These are phyloP conservation scores for Sitta europaea DNA, from an alignment of 2,113 vertebrate genomes.

Conservation along the genomic window DNA sequence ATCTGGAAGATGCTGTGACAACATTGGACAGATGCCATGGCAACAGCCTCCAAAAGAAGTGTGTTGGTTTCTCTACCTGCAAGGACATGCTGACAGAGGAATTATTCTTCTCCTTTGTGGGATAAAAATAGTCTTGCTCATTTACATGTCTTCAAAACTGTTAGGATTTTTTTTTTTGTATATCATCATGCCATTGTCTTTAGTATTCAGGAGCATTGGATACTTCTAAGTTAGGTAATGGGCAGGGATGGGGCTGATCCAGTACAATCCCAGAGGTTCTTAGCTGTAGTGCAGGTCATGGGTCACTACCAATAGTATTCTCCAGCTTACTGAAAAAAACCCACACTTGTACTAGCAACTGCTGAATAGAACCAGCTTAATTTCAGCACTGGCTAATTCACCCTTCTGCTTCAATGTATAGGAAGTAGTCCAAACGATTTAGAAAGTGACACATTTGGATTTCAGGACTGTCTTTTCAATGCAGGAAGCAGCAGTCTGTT, in stretches of 20 bases:
- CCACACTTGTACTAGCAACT: background rate
- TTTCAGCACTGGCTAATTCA: background rate
- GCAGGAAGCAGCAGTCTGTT: background rate
- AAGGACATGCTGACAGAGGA: background rate
- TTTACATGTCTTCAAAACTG: background rate
- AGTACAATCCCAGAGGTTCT: background rate
- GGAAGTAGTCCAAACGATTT: background rate
- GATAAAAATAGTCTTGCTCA: background rate
- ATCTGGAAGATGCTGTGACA: background rate
- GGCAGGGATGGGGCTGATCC: background rate
- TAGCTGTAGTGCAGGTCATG: fast-evolving
- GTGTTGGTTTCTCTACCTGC: background rate
- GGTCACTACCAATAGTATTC: background rate
- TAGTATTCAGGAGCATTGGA: background rate
- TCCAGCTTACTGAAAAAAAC: background rate
- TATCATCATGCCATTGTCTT: background rate
- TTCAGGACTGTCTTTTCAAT: background rate
- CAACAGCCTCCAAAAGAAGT: background rate
- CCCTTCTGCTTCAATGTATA: background rate
- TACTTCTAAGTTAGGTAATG: background rate
- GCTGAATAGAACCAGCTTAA: background rate
- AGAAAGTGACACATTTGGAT: background rate
- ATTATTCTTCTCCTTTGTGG: background rate
- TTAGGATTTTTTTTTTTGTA: background rate
- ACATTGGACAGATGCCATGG: background rate